Evolutionary conservation across 2,797 vertebrate species (phyloP), one percentile per base, ranked within the genome.

Genomic region (Tadarida brasiliensis): DNA sequence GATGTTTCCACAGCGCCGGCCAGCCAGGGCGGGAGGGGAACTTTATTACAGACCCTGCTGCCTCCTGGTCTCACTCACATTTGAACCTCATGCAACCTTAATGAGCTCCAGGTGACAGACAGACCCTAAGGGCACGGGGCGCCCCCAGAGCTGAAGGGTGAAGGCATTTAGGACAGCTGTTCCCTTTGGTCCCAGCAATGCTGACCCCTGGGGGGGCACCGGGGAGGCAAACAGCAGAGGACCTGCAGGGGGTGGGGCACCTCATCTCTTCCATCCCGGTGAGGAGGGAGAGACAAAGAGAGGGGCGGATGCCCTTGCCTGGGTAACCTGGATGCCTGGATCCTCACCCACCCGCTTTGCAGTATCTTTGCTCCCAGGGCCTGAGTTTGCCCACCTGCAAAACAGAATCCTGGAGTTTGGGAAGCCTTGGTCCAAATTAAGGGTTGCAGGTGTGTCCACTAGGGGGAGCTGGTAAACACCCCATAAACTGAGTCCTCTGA

Each of bases 11-110:
- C 11, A 10, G 70, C 14, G 67, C 80, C 0, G 9, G 68, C 68
- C 88, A 63, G 95, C 89, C 4, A 15, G 71, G 61, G 35, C 0
- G 0, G 77, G 80, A 92, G 89, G 84, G 74, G 22, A 51, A 15
- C 63, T 65, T 94, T 87, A 51, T 67, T 71, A 96, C 2, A 93
- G 71, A 59, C 61, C 33, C 11, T 0, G 78, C 22, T 0, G 1
- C 87, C 95, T 96, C 90, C 24, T 14, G 74, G 85, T 88, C 95
- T 94, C 91, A 44, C 89, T 90, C 91, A 39, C 16, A 12, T 82
- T 39, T 26, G 76, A 80, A 92, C 87, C 14, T 89, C 70, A 88
- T 59, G 22, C 28, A 65, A 78, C 89, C 33, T 95, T 95, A 94
- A 97, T 67, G 59, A 61, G 30, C 20, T 89, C 33, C 5, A 19